A percentile compares a stretch with the other conserved stretches of the same genome.
Conservation (phyloP, 2,888 invertebrate species). For the Drosophila nr. medialis region DNA sequence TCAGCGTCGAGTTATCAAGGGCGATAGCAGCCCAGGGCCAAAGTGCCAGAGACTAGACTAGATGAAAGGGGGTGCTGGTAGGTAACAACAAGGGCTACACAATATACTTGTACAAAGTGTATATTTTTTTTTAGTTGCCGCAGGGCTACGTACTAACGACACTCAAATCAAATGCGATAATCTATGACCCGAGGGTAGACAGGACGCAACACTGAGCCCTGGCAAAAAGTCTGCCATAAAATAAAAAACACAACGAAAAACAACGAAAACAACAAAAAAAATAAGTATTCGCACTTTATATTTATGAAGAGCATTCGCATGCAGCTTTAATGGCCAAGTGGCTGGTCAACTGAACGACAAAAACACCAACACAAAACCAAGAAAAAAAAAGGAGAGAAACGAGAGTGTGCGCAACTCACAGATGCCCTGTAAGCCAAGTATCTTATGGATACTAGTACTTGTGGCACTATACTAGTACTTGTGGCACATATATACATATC, state of each 20-base stretch:
- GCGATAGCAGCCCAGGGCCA: slow-evolving; percentile 21
- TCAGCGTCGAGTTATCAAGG: slow-evolving; percentile 47
- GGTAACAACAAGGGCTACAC: slow-evolving; percentile 15
- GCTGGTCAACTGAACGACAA: slow-evolving; percentile 44
- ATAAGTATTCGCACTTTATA: slow-evolving; percentile 74
- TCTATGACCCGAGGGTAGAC: slow-evolving; percentile 57
- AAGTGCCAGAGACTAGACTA: slow-evolving; percentile 15
- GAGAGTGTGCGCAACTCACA: background rate
- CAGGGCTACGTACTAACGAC: slow-evolving; percentile 57
- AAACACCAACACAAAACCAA: background rate
- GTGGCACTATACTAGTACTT: background rate
- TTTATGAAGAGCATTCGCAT: slow-evolving; percentile 73
- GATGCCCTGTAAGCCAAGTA: slow-evolving; percentile 1
- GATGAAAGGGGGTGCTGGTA: slow-evolving; percentile 1
- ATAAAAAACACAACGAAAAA: slow-evolving; percentile 16
- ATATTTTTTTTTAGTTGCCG: slow-evolving; percentile 23
- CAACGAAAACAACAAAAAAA: slow-evolving; percentile 32
- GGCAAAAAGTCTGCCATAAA: slow-evolving; percentile 31
- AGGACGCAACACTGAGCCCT: slow-evolving; percentile 17
- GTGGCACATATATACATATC: background rate
- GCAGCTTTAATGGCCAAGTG: slow-evolving; percentile 71
- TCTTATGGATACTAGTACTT: background rate
- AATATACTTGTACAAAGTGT: slow-evolving; percentile 16
- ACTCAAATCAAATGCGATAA: slow-evolving; percentile 74
- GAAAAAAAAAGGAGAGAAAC: slow-evolving; percentile 1